Percentiles rank a stretch among this genome's conserved stretches.
Conservation (phyloP, 2,888 invertebrate species). For the Geotrupes spiniger region DNA sequence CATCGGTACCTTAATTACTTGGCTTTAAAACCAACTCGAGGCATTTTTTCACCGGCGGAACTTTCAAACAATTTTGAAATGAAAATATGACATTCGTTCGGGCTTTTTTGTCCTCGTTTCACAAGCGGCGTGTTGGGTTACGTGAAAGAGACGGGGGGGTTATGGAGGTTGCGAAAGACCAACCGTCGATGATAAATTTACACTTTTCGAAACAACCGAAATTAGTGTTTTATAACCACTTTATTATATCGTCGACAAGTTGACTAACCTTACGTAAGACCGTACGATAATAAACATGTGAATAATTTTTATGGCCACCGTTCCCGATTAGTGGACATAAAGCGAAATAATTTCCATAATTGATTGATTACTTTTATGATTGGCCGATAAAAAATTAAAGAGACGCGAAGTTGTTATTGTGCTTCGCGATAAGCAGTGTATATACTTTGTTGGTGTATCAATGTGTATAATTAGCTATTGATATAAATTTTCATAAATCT, state of each 20-base stretch:
- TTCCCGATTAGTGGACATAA: too few species aligned
- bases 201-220: conserved; percentile 1
- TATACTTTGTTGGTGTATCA: too few species aligned
- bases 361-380: too few species aligned
- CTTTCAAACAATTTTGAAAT: conserved; percentile 22
- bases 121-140: not conserved
- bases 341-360: too few species aligned
- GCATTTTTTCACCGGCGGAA: conserved; percentile 21
- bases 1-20: conserved; percentile 29
- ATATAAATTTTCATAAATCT: too few species aligned
- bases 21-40: conserved; percentile 25
- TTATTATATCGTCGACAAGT: too few species aligned
- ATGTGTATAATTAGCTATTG: too few species aligned
- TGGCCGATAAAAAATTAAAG: too few species aligned
- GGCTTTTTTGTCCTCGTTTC: not conserved
- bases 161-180: conserved; percentile 12
- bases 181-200: conserved; percentile 6
- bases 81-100: conserved; percentile 9
- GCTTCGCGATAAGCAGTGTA: too few species aligned
- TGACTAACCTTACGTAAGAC: not conserved
- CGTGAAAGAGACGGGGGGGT: not conserved
- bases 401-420: too few species aligned
- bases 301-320: too few species aligned
- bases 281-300: not conserved
- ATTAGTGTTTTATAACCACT: not conserved